Percentiles rank a stretch among this genome's conserved stretches.
These are phyloP conservation scores for Anodontia alba DNA, from an alignment of 2,888 invertebrate species.

Conservation along the genomic window DNA sequence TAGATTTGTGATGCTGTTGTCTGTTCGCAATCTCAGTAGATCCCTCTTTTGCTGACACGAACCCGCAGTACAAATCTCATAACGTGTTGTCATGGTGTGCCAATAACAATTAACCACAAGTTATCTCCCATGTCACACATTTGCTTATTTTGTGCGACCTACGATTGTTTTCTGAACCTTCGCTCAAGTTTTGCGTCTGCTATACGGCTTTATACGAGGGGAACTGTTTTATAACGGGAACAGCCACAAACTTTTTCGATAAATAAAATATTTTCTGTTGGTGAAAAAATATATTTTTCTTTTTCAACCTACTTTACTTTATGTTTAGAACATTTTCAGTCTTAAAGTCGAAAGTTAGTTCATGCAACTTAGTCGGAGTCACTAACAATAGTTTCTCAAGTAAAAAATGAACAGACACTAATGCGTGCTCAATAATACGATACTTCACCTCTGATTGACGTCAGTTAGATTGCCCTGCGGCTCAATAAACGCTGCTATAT, in stretches of 20 bases:
- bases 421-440: conserved; percentile 82
- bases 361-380: conserved; percentile 7
- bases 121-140: conserved; percentile 65
- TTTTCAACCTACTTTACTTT: conserved; percentile 34
- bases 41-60: too few relatives aligned
- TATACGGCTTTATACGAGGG: conserved; percentile 68
- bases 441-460: conserved; percentile 81
- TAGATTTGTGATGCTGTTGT: too few relatives aligned
- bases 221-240: conserved; percentile 83
- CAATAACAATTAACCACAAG: conserved; percentile 51
- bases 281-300: conserved; percentile 27
- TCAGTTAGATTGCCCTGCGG: conserved; percentile 81
- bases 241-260: conserved; percentile 69
- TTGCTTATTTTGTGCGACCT: conserved; percentile 52
- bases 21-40: too few relatives aligned
- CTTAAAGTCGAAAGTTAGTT: conserved; percentile 48
- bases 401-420: conserved; percentile 76
- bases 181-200: conserved; percentile 29
- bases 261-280: conserved; percentile 44
- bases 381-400: conserved; percentile 16
- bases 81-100: conserved; percentile 58
- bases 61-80: not conserved
- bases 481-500: conserved; percentile 73
- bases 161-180: too few relatives aligned
- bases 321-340: conserved; percentile 37